phyloP scores from a whole-genome alignment of 2,888 invertebrate species.

The Drosophila rubida region DNA sequence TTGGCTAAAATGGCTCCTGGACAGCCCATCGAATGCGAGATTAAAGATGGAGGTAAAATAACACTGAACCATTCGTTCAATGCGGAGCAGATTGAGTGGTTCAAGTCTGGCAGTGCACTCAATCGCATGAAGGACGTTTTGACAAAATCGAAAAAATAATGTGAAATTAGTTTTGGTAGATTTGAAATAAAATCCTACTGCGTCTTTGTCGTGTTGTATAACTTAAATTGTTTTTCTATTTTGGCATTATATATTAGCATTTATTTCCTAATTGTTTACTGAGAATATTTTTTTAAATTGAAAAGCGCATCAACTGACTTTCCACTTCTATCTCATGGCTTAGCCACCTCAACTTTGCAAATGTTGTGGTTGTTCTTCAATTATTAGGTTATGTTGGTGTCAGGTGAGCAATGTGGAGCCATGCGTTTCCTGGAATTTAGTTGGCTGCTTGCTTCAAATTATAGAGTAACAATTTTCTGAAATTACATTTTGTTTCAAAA shows the following conservation, averaged over 20 bases:
- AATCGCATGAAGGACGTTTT: conserved; percentile 97
- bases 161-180: conserved; percentile 15
- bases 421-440: too few relatives aligned
- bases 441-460: conserved; percentile 15
- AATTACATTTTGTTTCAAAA: conserved; percentile 48
- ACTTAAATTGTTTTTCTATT: too few relatives aligned
- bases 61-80: conserved; percentile 97
- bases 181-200: neutral
- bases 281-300: too few relatives aligned
- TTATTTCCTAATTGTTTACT: too few relatives aligned
- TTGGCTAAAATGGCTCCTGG: conserved; percentile 95
- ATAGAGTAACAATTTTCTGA: conserved; percentile 44
- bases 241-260: too few relatives aligned
- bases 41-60: conserved; percentile 95
- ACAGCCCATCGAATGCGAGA: conserved; percentile 94
- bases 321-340: too few relatives aligned
- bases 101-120: conserved; percentile 98
- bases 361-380: conserved; percentile 28
- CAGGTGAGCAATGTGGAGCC: conserved; percentile 3
- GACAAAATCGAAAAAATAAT: conserved; percentile 17
- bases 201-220: neutral
- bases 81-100: conserved; percentile 98
- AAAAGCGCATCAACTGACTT: too few relatives aligned
- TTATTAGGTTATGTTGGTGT: conserved; percentile 61
- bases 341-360: conserved; percentile 24